Evolutionary conservation across 2,888 invertebrate genomes (phyloP), one percentile per base, ranked within the genome.

Genomic region (Eucera pruinosa): DNA sequence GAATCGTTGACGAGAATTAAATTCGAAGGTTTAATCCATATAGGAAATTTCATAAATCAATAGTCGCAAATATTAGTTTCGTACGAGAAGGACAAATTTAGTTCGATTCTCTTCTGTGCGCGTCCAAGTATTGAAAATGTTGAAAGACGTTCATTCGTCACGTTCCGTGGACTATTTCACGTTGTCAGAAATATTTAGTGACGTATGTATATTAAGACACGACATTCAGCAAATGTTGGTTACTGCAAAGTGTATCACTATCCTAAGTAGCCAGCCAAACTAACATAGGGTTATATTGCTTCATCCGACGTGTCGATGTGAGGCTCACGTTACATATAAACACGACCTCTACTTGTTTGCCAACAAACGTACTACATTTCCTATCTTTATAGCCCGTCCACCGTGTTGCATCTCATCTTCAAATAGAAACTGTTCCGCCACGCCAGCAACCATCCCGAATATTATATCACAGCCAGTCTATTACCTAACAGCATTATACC

Each of bases 301-400:
- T 82, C 82, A 82, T 79, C 64, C 66, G 27, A 61, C 54, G 55
- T 76, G 67, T 60, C 69, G 78, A 73, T 81, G 78, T 60, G 73
- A 52, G 47, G 54, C 79, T 78, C 80, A 45, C 77, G 71, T 86
- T 80, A 74, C 78, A 81, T 78, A 81, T 76, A 82, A 83, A 81
- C 85, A 81, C 84, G 83, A 82, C 79, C 83, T 86, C 81, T 75
- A 76, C 84, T 85, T 83, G 84, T 82, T 85, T 87, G 81, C 84
- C 82, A 85, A 83, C 83, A 83, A 81, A 83, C 81, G 77, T 72
- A 58, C 77, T 77, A 66, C 79, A 80, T 78, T 76, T 83, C 80
- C 82, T 85, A 83, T 81, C 82, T 87, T 88, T 85, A 84, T 82
- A 83, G 69, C 82, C 75, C 85, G 66, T 78, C 79, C 80, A 75